Evolutionary conservation across 2,797 vertebrate species (phyloP).

Genomic region (Acipenser ruthenus): DNA sequence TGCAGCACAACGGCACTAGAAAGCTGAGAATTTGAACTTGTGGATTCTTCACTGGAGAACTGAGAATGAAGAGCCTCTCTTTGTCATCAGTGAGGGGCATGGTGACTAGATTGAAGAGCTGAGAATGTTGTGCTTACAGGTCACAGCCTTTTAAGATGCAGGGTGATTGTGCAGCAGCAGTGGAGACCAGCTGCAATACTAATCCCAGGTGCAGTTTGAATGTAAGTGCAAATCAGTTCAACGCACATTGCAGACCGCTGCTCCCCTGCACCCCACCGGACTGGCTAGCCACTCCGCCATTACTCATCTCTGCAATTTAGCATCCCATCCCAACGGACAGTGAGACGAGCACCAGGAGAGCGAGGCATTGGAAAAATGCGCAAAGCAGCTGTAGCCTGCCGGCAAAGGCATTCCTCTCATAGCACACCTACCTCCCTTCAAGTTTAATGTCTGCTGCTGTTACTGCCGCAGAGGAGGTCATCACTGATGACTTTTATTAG

Average conservation of each 20-base stretch:
- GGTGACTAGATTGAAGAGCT: too few relatives aligned
- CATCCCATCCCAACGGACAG: conserved; percentile 22
- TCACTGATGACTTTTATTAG: background rate
- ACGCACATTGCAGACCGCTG: background rate
- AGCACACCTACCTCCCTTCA: conserved; percentile 15
- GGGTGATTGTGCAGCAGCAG: too few relatives aligned
- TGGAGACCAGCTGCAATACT: too few relatives aligned
- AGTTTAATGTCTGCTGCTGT: conserved; percentile 20
- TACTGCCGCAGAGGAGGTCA: conserved; percentile 21
- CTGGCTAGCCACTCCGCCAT: background rate
- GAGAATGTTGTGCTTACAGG: too few relatives aligned
- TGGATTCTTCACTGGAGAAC: too few relatives aligned
- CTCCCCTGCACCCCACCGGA: background rate
- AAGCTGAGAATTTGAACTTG: too few relatives aligned
- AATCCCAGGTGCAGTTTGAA: too few relatives aligned
- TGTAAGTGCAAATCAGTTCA: too few relatives aligned
- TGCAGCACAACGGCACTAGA: too few relatives aligned
- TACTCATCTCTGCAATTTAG: background rate
- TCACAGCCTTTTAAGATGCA: too few relatives aligned
- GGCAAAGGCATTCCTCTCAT: fast-evolving
- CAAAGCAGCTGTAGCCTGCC: conserved; percentile 24
- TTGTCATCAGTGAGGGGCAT: too few relatives aligned
- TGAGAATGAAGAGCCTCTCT: too few relatives aligned
- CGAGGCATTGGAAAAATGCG: conserved; percentile 30
- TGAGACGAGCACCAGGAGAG: conserved; percentile 19